A percentile compares a stretch with the other conserved stretches of the same genome.
Evolutionary conservation across 2,888 invertebrate genomes (phyloP).

Genomic region (Pyrochroa serraticornis): DNA sequence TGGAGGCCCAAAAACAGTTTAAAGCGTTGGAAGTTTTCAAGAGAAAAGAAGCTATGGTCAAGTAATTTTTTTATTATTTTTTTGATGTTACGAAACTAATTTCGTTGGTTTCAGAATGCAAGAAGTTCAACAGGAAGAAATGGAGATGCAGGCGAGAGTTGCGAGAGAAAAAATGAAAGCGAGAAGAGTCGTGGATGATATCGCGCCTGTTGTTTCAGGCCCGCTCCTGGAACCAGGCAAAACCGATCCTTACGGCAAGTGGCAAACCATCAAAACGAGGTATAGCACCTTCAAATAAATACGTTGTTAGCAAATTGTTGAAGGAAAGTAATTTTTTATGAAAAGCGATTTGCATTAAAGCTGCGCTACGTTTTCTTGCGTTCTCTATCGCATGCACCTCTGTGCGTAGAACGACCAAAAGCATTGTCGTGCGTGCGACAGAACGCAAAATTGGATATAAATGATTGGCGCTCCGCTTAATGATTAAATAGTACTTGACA

Average conservation of each 20-base stretch:
- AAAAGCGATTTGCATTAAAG: neutral
- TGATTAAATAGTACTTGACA: too few relatives aligned
- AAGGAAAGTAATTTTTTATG: neutral
- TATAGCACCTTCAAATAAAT: too few relatives aligned
- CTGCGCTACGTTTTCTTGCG: too few relatives aligned
- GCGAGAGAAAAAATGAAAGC: conserved; percentile 59
- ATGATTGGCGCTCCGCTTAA: too few relatives aligned
- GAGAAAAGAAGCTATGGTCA: conserved; percentile 39
- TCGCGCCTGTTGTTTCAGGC: conserved; percentile 54
- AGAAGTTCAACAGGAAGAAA: conserved; percentile 56
- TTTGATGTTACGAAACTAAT: neutral
- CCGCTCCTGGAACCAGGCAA: conserved; percentile 67
- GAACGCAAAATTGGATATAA: too few relatives aligned
- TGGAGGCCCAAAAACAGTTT: conserved; percentile 58
- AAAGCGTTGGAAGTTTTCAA: conserved; percentile 49
- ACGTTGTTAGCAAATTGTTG: conserved; percentile 42
- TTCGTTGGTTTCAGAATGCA: conserved; percentile 37
- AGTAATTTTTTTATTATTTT: conserved; percentile 23
- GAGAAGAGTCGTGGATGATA: conserved; percentile 48
- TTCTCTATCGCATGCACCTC: too few relatives aligned
- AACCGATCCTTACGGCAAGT: conserved; percentile 76
- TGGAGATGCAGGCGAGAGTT: conserved; percentile 61
- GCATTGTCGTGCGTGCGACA: too few relatives aligned
- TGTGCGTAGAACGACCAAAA: too few relatives aligned
- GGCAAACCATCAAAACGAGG: conserved; percentile 71